Evolutionary conservation across 2,797 vertebrate species (phyloP), one percentile per base, ranked within the genome.

Genomic region (Salmo trutta): DNA sequence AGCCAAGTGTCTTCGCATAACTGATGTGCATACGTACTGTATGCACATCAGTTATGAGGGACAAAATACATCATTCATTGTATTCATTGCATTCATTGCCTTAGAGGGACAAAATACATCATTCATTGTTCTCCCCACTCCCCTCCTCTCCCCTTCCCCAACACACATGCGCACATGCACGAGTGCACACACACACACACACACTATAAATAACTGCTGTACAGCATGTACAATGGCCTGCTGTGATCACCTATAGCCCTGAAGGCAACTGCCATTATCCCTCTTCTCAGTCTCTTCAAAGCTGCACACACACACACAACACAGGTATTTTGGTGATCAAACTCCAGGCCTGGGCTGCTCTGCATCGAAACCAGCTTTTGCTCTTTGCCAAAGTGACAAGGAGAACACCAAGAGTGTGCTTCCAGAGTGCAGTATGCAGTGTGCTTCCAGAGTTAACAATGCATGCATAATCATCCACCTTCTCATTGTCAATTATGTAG

Each of bases 381-480:
- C 77, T 74, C 65, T 41, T 33, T 71, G 52, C 76, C 69, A 71
- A 64, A 77, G 71, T 77, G 56, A 78, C 79, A 81, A 76, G 75
- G 53, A 36, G 36, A 36, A 36, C 36, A 36, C 6, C 36, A 36
- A 36, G 36, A 75, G 14, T 76, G 21, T 59, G 75, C 82, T 75
- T 79, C 47, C 65, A 54, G 47, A 56, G 73, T 77, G n/a, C n/a
- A n/a, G n/a, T n/a, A n/a, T 77, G 51, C 19, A 36, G 14, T 76
- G 21, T 59, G 75, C 82, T 75, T 79, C 47, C 65, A 54, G 47
- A 56, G 73, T 77, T 79, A 80, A 79, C 77, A 77, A 72, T 56
- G 73, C 75, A 77, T 75, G 64, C 76, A 82, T 71, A 82, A 82
- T 54, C 67, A 33, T 21, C n/a, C 47, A 41, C 16, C 68, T 33